phyloP scores from a whole-genome alignment of 2,888 invertebrate species.

The Eulithis testata region DNA sequence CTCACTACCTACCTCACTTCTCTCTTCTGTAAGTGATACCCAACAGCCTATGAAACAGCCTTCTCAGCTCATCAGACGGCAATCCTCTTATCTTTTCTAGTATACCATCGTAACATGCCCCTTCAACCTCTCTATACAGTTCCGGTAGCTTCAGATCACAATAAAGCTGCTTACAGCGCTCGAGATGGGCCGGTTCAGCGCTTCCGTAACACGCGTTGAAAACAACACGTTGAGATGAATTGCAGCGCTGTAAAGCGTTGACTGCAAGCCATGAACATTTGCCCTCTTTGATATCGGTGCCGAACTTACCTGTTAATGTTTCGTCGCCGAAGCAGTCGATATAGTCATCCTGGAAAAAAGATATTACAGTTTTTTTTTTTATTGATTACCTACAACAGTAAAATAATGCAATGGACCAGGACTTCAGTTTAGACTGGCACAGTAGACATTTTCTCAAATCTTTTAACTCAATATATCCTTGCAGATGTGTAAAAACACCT shows the following conservation, averaged over 20 bases:
- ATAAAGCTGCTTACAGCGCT: constrained; percentile 66
- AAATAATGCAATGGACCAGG: too few relatives aligned
- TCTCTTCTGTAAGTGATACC: constrained; percentile 87
- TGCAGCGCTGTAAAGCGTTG: constrained; percentile 90
- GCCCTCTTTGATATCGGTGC: constrained; percentile 95
- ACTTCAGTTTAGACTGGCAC: too few relatives aligned
- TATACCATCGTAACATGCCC: constrained; percentile 88
- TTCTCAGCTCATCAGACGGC: constrained; percentile 76
- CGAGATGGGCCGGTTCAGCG: constrained; percentile 86
- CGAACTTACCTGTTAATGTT: constrained; percentile 92
- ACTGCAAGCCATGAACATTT: constrained; percentile 98
- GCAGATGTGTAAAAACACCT: too few relatives aligned
- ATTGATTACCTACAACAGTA: too few relatives aligned
- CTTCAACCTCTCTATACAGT: constrained; percentile 89
- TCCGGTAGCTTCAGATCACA: constrained; percentile 88
- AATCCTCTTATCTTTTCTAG: constrained; percentile 54
- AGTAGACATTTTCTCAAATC: too few relatives aligned
- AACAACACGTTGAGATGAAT: constrained; percentile 82
- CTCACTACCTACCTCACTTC: constrained; percentile 28
- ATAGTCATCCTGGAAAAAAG: constrained; percentile 88
- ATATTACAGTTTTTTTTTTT: background rate
- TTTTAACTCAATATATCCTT: too few relatives aligned
- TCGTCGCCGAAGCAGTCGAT: constrained; percentile 95
- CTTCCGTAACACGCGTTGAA: constrained; percentile 90
- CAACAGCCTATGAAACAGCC: constrained; percentile 89